phyloP scores from a whole-genome alignment of 2,888 invertebrate genomes.

The Epistrophe eligans region DNA sequence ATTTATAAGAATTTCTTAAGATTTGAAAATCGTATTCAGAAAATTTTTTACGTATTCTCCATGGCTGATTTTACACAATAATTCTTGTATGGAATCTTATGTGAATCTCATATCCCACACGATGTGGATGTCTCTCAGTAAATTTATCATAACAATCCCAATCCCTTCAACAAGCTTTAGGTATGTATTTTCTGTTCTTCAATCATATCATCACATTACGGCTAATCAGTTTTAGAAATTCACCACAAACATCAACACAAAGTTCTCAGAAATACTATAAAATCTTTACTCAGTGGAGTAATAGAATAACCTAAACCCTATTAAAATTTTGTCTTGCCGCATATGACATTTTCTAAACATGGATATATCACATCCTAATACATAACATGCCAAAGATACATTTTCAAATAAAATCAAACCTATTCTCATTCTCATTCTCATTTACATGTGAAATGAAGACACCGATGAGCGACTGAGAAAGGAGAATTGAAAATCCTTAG shows the following conservation, averaged over 20 bases:
- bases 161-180: not conserved
- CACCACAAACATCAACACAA: constrained; percentile 57
- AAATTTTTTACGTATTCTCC: no score
- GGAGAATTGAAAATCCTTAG: constrained; percentile 24
- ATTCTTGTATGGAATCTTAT: not conserved
- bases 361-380: constrained; percentile 3
- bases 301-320: constrained; percentile 43
- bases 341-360: not conserved
- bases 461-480: not conserved
- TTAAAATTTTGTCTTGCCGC: constrained; percentile 27
- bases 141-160: constrained; percentile 8
- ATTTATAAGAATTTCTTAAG: no score
- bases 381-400: constrained; percentile 43
- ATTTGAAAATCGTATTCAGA: no score
- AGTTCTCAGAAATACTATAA: not conserved
- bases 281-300: constrained; percentile 19
- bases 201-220: constrained; percentile 26
- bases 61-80: not conserved
- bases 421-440: constrained; percentile 20
- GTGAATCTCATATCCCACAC: not conserved
- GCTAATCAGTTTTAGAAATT: constrained; percentile 59
- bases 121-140: not conserved
- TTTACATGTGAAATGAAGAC: constrained; percentile 50
- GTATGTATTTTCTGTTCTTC: not conserved
- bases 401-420: constrained; percentile 53